Evolutionary conservation across 2,113 vertebrate genomes (phyloP).

Genomic region (Mus spicilegus): DNA sequence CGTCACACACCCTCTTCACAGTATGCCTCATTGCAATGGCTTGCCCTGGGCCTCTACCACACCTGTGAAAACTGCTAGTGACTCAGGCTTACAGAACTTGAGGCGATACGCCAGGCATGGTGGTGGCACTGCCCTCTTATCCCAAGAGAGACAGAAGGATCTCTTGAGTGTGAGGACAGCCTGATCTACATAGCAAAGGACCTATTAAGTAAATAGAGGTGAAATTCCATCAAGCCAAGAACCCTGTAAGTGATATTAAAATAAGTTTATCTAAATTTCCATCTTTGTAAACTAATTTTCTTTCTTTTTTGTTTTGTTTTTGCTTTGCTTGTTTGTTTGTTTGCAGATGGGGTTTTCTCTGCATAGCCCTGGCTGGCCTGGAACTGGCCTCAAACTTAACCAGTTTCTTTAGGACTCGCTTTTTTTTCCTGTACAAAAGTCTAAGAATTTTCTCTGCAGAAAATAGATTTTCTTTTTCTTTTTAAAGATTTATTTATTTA

Average conservation of each 20-base stretch:
- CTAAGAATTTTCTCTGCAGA: no score
- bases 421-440: no score
- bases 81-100: not conserved
- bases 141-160: not conserved
- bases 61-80: not conserved
- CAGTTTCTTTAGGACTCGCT: no score
- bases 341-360: no score
- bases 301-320: no score
- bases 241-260: not conserved
- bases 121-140: not conserved
- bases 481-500: no score
- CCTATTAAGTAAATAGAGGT: not conserved
- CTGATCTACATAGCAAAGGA: not conserved
- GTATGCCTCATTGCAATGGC: not conserved
- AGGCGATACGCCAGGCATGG: not conserved
- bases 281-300: not conserved
- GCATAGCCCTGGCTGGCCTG: no score
- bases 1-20: not conserved
- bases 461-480: not conserved
- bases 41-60: not conserved
- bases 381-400: no score
- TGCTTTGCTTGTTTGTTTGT: no score
- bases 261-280: conserved; percentile 46
- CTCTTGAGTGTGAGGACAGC: not conserved
- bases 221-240: conserved; percentile 7